Percentiles rank a stretch among this genome's conserved stretches.
Evolutionary conservation across 1,140 invertebrate genomes (phyloP).

Genomic region (Vollenhovia emeryi): DNA sequence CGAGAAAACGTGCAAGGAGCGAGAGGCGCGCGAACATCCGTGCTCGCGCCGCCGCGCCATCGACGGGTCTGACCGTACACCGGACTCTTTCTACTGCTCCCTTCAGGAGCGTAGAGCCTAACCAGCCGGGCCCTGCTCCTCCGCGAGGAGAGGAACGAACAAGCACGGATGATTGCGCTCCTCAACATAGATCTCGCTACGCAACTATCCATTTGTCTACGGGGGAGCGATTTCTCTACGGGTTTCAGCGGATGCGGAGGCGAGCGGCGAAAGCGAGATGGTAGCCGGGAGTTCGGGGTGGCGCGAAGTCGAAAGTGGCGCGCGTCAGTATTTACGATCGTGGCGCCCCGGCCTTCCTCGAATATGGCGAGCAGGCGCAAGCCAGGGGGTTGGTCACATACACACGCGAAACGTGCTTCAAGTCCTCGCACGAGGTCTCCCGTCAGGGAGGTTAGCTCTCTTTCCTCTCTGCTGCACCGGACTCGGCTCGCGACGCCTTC

Average conservation of each 20-base stretch:
- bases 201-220: neutral
- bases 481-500: conserved; percentile 22
- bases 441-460: conserved; percentile 69
- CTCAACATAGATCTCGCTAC: neutral
- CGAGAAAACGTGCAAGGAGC: neutral
- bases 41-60: neutral
- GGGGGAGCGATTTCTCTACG: neutral
- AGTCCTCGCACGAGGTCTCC: conserved; percentile 65
- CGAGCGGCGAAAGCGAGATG: neutral
- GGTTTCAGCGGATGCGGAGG: neutral
- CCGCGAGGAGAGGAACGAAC: neutral
- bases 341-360: conserved; percentile 33
- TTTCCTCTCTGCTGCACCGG: conserved; percentile 34
- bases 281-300: neutral
- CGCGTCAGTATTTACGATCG: conserved; percentile 41
- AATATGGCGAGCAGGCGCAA: conserved; percentile 42
- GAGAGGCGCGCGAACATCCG: neutral
- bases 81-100: neutral
- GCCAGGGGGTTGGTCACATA: neutral
- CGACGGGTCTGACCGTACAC: neutral
- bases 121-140: neutral
- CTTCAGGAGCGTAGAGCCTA: neutral
- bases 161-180: neutral
- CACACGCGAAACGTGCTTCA: conserved; percentile 12
- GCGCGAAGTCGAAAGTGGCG: conserved; percentile 41